Evolutionary conservation across 2,888 invertebrate species (phyloP), one percentile per base, ranked within the genome.

Genomic region (Drosophila subquinaria): DNA sequence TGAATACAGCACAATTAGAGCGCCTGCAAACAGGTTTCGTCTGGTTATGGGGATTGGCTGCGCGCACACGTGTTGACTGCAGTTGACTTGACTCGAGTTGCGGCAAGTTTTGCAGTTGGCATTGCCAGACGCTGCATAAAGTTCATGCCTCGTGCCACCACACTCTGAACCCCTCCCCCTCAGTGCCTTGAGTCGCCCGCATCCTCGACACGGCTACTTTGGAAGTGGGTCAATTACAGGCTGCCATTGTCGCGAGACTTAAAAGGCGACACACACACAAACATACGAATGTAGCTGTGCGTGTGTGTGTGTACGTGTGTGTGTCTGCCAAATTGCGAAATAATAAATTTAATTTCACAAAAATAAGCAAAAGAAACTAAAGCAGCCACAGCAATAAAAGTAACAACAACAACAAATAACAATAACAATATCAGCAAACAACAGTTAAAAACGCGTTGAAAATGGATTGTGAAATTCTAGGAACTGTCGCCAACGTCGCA

Each of bases 271-370:
- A 51, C 51, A 56, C 51, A 50, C 52, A 48, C 61, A 27, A 23
- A 42, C 27, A 53, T 9, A 48, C 50, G 17, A 15, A n/a, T 17
- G 10, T 38, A 42, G 38, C 20, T 69, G 15, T 67, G 43, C 51
- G 27, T 15, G 15, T 42, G 11, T 56, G 13, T 61, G 47, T 69
- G 38, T 64, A 38, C 73, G 42, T 50, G 50, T 69, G 42, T 66
- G 35, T 77, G 42, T 50, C 40, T 73, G 67, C 52, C 53, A 63
- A 75, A 73, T 83, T 83, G 81, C 85, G 86, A 82, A 83, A 83
- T 85, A 76, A 87, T 76, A 87, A 84, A 84, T 78, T 74, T 69
- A 88, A 88, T 86, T 89, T 89, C 86, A 86, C 86, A 89, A 85
- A 82, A 72, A 69, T 71, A 55, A 67, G 64, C 50, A 63, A 82